Percentiles rank a stretch among this genome's conserved stretches.
Evolutionary conservation across 2,797 vertebrate species (phyloP).

Genomic region (Rhadinocentrus ornatus): DNA sequence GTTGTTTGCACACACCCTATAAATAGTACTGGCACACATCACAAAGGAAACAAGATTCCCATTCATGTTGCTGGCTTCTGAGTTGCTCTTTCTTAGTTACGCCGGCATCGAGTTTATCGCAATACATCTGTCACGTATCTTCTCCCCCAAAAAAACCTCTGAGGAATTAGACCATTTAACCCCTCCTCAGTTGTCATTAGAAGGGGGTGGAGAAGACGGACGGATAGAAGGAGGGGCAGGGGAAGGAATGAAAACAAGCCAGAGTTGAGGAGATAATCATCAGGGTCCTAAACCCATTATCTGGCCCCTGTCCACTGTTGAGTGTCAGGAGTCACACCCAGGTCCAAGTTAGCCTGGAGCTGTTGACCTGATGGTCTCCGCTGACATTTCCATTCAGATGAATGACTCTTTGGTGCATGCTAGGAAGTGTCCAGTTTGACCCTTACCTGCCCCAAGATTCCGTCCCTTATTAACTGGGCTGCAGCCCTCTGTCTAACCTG

Average conservation of each 20-base stretch:
- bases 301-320: conserved; percentile 77
- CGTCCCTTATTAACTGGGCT: conserved; percentile 72
- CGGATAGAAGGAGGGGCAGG: conserved; percentile 42
- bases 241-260: conserved; percentile 83
- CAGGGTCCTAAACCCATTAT: conserved; percentile 85
- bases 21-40: conserved; percentile 69
- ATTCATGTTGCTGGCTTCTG: conserved; percentile 56
- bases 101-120: conserved; percentile 57
- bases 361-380: conserved; percentile 79
- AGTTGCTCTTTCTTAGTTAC: conserved; percentile 57
- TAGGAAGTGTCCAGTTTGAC: conserved; percentile 85
- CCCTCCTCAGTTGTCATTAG: conserved; percentile 78
- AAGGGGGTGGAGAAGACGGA: conserved; percentile 23
- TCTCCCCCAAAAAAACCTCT: conserved; percentile 58
- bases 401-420: conserved; percentile 81
- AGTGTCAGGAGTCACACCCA: conserved; percentile 85
- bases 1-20: conserved; percentile 62
- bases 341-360: conserved; percentile 80
- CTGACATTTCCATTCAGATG: conserved; percentile 84
- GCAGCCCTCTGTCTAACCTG: conserved; percentile 72
- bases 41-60: conserved; percentile 65
- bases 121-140: conserved; percentile 72
- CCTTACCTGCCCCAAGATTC: conserved; percentile 80
- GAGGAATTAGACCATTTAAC: conserved; percentile 77
- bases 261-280: conserved; percentile 85